These are phyloP conservation scores for Trisateles emortualis DNA, from an alignment of 2,888 invertebrate genomes.

Conservation along the genomic window DNA sequence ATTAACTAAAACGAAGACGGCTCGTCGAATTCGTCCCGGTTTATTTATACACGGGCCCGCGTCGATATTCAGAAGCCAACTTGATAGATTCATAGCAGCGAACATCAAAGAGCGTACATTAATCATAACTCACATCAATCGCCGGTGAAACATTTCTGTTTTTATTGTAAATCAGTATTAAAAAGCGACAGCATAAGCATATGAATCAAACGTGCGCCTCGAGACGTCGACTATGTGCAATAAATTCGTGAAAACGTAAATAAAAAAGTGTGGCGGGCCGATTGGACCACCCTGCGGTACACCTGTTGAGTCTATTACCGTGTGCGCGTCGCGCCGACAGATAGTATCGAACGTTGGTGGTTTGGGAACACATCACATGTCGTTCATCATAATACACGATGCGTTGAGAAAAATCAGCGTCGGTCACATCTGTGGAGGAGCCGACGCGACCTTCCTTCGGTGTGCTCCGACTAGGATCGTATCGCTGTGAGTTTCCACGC, in stretches of 20 bases:
- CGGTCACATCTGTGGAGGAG: slow-evolving; percentile 60
- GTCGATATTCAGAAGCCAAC: slow-evolving; percentile 85
- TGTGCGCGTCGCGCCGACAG: slow-evolving; percentile 60
- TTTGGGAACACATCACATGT: slow-evolving; percentile 59
- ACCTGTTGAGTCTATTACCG: slow-evolving; percentile 84
- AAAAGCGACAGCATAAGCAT: slow-evolving; percentile 83
- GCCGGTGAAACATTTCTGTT: slow-evolving; percentile 82
- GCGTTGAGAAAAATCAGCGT: slow-evolving; percentile 77
- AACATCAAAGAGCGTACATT: slow-evolving; percentile 84
- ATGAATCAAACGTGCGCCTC: slow-evolving; percentile 83
- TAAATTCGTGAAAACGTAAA: slow-evolving; percentile 83
- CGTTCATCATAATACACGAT: slow-evolving; percentile 75
- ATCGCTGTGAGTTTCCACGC: slow-evolving; percentile 64
- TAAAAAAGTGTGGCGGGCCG: slow-evolving; percentile 72
- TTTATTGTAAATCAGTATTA: slow-evolving; percentile 87
- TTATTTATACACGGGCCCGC: slow-evolving; percentile 79
- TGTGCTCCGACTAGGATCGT: not conserved
- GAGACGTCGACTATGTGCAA: slow-evolving; percentile 80
- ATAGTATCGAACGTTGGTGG: slow-evolving; percentile 69
- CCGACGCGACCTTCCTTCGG: slow-evolving; percentile 14
- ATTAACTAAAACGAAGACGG: slow-evolving; percentile 82
- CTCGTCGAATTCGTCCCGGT: slow-evolving; percentile 74
- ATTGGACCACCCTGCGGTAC: slow-evolving; percentile 80
- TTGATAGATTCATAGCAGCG: slow-evolving; percentile 86
- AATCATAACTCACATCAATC: slow-evolving; percentile 87